Base-by-base conservation (phyloP, 2,888 invertebrate genomes). In the Scaptomyza flava region DNA sequence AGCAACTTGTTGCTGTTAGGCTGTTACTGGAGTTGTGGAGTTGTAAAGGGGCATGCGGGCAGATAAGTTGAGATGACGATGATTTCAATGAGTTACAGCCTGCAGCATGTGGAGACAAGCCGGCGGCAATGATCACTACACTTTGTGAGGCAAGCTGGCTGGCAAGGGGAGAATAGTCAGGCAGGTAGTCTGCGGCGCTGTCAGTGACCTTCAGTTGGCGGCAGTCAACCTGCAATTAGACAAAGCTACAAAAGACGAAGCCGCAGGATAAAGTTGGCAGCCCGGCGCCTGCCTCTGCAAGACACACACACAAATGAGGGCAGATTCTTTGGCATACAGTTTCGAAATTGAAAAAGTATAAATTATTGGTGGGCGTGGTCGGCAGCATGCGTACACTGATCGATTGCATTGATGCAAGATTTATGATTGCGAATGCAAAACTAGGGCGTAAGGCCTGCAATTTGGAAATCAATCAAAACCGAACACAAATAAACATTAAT, bases 331-430 rank as follows among this genome's bases (percentile, higher is more conserved):
- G 12, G 3, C 20, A 14, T 81, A 80, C 82, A 80, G 81, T 72
- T 82, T 89, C 23, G 87, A 89, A 89, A 82, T 87, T 90, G 87
- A 85, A 86, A 81, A 89, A 89, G 77, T 78, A 76, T 80, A 82
- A 89, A 87, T 89, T 89, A 90, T 90, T 87, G 86, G 66, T 69
- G 77, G 87, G 82, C 77, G 72, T 68, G 69, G 42, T 69, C 14
- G 17, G 33, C 11, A 33, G 51, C 31, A 38, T 36, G 54, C 57
- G 63, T 43, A 57, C 36, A 9, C 27, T 48, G 67, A 73, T 72
- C 74, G 68, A 69, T 76, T 52, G 46, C 46, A 30, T 27, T 23
- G 51, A 60, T 53, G 52, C 47, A 23, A 79, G 61, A 81, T 79
- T 81, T 69, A 79, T 82, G 80, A 45, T 11, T 6, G 30, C 62